Percentiles rank a stretch among this genome's conserved stretches.
Evolutionary conservation across 2,113 vertebrate genomes (phyloP).

Genomic region (Percina caprodes): DNA sequence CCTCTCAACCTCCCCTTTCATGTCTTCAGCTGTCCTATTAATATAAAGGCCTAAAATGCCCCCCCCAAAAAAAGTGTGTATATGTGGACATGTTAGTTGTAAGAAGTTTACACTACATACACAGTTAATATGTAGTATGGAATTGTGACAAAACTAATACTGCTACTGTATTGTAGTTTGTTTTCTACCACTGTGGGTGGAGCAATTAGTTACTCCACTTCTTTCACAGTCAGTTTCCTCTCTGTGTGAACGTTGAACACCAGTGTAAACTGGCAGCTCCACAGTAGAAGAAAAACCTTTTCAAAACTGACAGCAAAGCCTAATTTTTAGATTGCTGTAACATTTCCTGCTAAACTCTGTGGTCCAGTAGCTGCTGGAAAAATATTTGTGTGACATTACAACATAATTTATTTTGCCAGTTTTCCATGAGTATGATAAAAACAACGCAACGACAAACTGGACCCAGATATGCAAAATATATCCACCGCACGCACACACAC

Average conservation of each 20-base stretch:
- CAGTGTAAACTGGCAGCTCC: not conserved
- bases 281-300: not conserved
- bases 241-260: not conserved
- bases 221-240: not conserved
- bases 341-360: not conserved
- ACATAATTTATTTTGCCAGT: constrained; percentile 14
- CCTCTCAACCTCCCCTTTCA: too few species aligned
- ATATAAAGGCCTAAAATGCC: too few species aligned
- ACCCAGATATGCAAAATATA: constrained; percentile 17
- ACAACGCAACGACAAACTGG: not conserved
- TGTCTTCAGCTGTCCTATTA: too few species aligned
- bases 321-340: not conserved
- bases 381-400: constrained; percentile 8
- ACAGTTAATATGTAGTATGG: not conserved
- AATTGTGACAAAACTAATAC: constrained; percentile 15
- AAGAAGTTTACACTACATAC: not conserved
- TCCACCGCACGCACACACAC: constrained; percentile 33
- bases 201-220: not conserved
- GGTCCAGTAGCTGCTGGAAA: constrained; percentile 17
- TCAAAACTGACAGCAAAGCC: not conserved
- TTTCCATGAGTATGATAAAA: not conserved
- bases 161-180: not conserved
- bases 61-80: too few species aligned
- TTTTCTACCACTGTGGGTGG: not conserved
- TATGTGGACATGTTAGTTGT: too few species aligned